Percentiles rank a stretch among this genome's conserved stretches.
phyloP scores from a whole-genome alignment of 2,113 vertebrate genomes.

The Corythoichthys haematopterus region DNA sequence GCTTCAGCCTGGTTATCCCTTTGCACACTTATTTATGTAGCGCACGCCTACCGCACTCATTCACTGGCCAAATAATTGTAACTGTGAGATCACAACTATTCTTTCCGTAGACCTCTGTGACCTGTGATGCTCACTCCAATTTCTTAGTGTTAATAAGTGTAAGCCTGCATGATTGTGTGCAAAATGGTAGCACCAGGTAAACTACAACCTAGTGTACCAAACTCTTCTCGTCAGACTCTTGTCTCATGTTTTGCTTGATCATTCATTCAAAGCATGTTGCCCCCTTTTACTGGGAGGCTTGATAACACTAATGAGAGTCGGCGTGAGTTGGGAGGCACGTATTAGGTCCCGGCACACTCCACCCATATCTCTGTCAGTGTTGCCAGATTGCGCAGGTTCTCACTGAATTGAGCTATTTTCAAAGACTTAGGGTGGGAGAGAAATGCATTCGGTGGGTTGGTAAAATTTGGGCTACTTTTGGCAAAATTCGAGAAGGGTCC shows the following conservation, averaged over 20 bases:
- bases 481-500: too few relatives aligned
- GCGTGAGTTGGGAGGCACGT: constrained; percentile 7
- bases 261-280: constrained; percentile 12
- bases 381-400: too few relatives aligned
- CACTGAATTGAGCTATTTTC: too few relatives aligned
- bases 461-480: too few relatives aligned
- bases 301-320: constrained; percentile 13
- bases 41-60: not conserved
- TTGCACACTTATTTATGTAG: not conserved
- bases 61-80: not conserved
- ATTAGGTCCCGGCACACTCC: constrained; percentile 13
- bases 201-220: not conserved
- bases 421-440: too few relatives aligned
- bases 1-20: constrained; percentile 16
- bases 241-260: constrained; percentile 21
- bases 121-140: not conserved
- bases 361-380: not conserved
- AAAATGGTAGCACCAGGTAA: not conserved
- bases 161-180: constrained; percentile 4
- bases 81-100: constrained; percentile 6
- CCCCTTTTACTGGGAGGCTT: constrained; percentile 2
- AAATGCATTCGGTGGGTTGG: too few relatives aligned
- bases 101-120: constrained; percentile 1
- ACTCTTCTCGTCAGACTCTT: not conserved
- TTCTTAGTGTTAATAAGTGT: constrained; percentile 7